Percentiles rank a stretch among this genome's conserved stretches.
Evolutionary conservation across 2,888 invertebrate genomes (phyloP).

Genomic region (Congeria kusceri): DNA sequence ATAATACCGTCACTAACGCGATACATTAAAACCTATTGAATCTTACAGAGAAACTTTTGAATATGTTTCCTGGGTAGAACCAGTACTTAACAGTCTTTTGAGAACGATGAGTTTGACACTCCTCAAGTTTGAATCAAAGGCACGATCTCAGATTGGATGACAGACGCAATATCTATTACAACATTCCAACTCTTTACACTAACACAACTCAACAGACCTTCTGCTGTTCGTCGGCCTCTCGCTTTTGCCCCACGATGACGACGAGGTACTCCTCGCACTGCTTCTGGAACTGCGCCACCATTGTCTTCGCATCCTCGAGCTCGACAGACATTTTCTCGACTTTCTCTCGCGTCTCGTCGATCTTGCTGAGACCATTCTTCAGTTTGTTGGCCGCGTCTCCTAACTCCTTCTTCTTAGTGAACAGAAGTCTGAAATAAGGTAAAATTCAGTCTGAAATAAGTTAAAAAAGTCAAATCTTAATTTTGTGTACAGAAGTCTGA

Average conservation of each 20-base stretch:
- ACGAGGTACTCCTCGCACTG: conserved; percentile 95
- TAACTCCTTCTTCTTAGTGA: conserved; percentile 90
- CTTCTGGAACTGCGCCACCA: conserved; percentile 90
- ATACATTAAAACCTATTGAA: too few species aligned
- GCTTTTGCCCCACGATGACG: conserved; percentile 92
- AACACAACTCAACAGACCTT: conserved; percentile 85
- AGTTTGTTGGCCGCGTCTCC: conserved; percentile 92
- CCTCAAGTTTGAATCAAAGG: too few species aligned
- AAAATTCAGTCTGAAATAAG: conserved; percentile 87
- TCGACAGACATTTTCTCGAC: conserved; percentile 94
- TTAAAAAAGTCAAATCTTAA: not conserved
- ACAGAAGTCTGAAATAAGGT: conserved; percentile 88
- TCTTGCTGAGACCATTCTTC: conserved; percentile 92
- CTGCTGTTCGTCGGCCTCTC: conserved; percentile 93
- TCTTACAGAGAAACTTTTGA: too few species aligned
- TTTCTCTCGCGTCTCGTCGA: conserved; percentile 93
- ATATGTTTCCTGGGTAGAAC: too few species aligned
- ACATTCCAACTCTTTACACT: not conserved
- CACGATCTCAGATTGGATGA: too few species aligned
- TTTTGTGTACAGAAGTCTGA: too few species aligned
- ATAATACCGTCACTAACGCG: too few species aligned
- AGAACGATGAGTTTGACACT: too few species aligned
- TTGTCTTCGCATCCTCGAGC: conserved; percentile 90
- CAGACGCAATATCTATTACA: too few species aligned
- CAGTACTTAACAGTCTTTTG: too few species aligned